Evolutionary conservation across 2,797 vertebrate species (phyloP).

Genomic region (Esox lucius): DNA sequence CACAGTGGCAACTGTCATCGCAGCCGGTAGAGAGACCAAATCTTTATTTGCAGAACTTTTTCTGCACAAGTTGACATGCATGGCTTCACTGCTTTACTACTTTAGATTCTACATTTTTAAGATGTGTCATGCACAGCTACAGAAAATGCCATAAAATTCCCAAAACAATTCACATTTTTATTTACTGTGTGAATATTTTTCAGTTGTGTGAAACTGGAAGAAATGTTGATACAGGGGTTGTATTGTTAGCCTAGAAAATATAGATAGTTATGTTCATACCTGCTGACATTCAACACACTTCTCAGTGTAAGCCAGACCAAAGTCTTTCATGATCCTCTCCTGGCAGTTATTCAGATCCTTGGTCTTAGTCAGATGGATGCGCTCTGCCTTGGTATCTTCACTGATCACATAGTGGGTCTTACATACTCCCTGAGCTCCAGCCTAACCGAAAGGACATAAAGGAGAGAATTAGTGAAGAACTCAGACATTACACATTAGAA

Average conservation of each 20-base stretch:
- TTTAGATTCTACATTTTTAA: background rate
- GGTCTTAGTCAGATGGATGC: conserved; percentile 71
- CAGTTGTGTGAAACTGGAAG: conserved; percentile 64
- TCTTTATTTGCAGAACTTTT: no score
- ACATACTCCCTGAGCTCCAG: conserved; percentile 72
- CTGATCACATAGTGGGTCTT: conserved; percentile 67
- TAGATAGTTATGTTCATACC: conserved; percentile 66
- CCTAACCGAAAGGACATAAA: conserved; percentile 55
- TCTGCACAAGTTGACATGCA: no score
- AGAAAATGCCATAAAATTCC: background rate
- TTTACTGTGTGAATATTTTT: conserved; percentile 57
- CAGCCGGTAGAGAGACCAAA: no score
- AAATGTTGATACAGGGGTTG: conserved; percentile 62
- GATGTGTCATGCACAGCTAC: background rate
- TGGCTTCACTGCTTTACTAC: no score
- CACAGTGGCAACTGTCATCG: no score
- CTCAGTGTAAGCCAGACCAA: conserved; percentile 66
- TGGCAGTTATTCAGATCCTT: conserved; percentile 75
- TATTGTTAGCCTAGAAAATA: conserved; percentile 23
- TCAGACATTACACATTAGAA: no score
- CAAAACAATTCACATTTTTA: conserved; percentile 66
- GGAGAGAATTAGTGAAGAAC: no score
- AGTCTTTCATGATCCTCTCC: conserved; percentile 58
- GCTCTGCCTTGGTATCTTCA: conserved; percentile 56
- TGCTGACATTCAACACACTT: conserved; percentile 61